A percentile compares a stretch with the other conserved stretches of the same genome.
These are phyloP conservation scores for Perca fluviatilis DNA, from an alignment of 2,113 vertebrate species.

Conservation along the genomic window DNA sequence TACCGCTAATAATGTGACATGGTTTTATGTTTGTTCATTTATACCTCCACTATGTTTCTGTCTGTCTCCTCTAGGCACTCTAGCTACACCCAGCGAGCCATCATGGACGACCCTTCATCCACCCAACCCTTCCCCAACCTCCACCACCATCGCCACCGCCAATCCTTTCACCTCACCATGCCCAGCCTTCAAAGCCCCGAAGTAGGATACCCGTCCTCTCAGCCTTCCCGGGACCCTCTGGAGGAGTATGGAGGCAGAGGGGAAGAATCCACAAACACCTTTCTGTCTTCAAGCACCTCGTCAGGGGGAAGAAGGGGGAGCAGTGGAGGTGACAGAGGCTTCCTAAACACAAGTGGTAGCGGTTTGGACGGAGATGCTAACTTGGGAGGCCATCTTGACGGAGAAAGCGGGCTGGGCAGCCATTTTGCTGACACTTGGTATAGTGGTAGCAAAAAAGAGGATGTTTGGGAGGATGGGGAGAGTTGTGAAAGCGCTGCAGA, in stretches of 20 bases:
- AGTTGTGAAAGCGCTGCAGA: constrained; percentile 40
- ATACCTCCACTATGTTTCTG: background rate
- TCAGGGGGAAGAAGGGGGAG: constrained; percentile 21
- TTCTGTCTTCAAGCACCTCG: constrained; percentile 9
- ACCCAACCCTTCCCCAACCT: constrained; percentile 62
- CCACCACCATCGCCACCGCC: constrained; percentile 52
- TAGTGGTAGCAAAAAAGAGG: constrained; percentile 41
- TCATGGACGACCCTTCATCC: constrained; percentile 72
- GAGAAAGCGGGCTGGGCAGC: background rate
- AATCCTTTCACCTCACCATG: constrained; percentile 48
- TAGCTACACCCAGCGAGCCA: constrained; percentile 36
- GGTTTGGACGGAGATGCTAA: constrained; percentile 47
- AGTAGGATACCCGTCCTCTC: constrained; percentile 46
- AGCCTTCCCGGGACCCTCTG: constrained; percentile 44
- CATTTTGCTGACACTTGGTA: constrained; percentile 59
- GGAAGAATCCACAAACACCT: constrained; percentile 32
- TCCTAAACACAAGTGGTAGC: constrained; percentile 23
- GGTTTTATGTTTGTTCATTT: background rate
- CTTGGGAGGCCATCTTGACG: constrained; percentile 45
- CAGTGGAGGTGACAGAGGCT: constrained; percentile 16
- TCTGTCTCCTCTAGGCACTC: constrained; percentile 31
- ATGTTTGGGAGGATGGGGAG: constrained; percentile 51
- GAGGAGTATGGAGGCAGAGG: constrained; percentile 44
- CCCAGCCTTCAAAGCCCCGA: constrained; percentile 52
- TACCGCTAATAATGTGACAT: background rate